These are phyloP conservation scores for Eriocheir sinensis DNA, from an alignment of 1,140 invertebrate genomes.

Conservation along the genomic window DNA sequence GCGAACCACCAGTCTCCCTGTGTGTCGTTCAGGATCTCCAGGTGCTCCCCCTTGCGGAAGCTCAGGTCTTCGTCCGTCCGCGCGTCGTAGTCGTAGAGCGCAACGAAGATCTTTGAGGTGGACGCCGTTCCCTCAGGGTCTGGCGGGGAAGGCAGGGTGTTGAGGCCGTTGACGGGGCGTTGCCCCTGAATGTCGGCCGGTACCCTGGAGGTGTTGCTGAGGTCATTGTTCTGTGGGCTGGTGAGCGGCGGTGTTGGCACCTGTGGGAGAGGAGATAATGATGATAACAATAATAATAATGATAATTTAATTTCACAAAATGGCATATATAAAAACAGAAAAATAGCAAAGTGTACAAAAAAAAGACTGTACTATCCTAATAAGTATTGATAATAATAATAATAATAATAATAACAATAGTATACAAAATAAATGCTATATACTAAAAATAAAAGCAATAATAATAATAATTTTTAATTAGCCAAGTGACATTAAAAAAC, in stretches of 20 bases:
- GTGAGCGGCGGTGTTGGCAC: constrained; percentile 61
- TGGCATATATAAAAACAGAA: too few species aligned
- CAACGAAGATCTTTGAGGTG: constrained; percentile 91
- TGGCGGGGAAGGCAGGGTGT: constrained; percentile 65
- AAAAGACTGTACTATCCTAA: too few species aligned
- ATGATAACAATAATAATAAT: too few species aligned
- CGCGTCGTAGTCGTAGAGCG: constrained; percentile 99
- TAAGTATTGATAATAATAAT: too few species aligned
- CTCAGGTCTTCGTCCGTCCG: constrained; percentile 99
- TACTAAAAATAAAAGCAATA: too few species aligned
- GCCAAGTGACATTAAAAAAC: too few species aligned
- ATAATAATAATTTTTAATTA: too few species aligned
- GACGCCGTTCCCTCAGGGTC: constrained; percentile 69
- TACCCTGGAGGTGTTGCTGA: constrained; percentile 14
- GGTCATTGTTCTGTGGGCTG: constrained; percentile 55
- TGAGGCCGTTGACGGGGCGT: constrained; percentile 70
- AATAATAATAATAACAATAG: too few species aligned
- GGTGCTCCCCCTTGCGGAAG: constrained; percentile 98
- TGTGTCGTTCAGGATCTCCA: constrained; percentile 99
- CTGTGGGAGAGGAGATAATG: constrained; percentile 25
- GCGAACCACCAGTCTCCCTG: constrained; percentile 99
- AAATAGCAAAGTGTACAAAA: too few species aligned
- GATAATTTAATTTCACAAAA: too few species aligned
- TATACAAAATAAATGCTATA: too few species aligned
- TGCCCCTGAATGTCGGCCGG: constrained; percentile 62